A percentile compares a stretch with the other conserved stretches of the same genome.
These are phyloP conservation scores for Geodia barretti DNA, from an alignment of 37 sponge, comb jelly and placozoan genomes.

Conservation along the genomic window DNA sequence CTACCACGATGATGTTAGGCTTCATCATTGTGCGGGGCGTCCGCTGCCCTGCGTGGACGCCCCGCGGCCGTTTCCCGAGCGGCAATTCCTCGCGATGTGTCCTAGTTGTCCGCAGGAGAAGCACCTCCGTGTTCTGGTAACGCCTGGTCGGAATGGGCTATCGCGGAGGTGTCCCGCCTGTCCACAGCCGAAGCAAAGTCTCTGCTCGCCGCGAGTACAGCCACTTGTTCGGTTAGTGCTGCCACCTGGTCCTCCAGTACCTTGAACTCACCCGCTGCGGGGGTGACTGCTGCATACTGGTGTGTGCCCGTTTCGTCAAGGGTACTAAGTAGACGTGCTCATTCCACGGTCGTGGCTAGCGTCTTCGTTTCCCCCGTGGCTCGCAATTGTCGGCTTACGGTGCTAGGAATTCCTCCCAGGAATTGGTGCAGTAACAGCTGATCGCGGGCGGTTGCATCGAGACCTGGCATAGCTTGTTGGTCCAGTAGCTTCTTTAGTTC, in stretches of 20 bases:
- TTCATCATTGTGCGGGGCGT: no score
- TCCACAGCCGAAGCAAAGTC: not conserved
- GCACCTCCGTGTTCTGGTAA: no score
- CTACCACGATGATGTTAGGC: no score
- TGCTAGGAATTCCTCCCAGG: constrained; percentile 20
- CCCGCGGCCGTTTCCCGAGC: no score
- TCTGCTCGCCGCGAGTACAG: not conserved
- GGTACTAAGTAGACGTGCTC: constrained; percentile 7
- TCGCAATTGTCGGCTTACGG: constrained; percentile 20
- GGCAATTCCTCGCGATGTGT: no score
- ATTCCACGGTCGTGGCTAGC: constrained; percentile 8
- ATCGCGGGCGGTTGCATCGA: constrained; percentile 9
- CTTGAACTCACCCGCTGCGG: not conserved
- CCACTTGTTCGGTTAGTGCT: constrained; percentile 2
- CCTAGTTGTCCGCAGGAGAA: no score
- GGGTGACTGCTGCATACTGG: not conserved
- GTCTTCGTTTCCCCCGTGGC: constrained; percentile 12
- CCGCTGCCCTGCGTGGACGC: no score
- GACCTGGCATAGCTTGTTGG: constrained; percentile 53
- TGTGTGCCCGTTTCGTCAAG: not conserved
- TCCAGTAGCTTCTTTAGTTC: constrained; percentile 45
- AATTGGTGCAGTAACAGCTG: constrained; percentile 49
- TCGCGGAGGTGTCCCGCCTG: constrained; percentile 6
- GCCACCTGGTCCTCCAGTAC: not conserved
- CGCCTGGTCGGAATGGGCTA: no score